Evolutionary conservation across 1,140 invertebrate species (phyloP), one percentile per base, ranked within the genome.

Genomic region (Zaprionus ornatus): DNA sequence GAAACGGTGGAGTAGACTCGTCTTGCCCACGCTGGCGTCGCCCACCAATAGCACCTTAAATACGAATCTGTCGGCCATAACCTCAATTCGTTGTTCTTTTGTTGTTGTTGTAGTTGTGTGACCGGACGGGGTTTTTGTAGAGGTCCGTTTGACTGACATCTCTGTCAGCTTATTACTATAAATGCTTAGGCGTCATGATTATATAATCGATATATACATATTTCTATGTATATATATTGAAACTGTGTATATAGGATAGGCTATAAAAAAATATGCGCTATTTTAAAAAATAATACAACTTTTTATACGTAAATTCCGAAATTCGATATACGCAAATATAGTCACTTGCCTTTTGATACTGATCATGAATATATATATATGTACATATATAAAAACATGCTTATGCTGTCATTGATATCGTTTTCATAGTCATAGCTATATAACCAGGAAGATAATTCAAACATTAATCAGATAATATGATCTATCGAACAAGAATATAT

Each of bases 11-110:
- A 74, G 4, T 6, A 85, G 74, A 4, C 66, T 63, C 4, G 65
- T 55, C 48, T 84, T 84, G 17, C 82, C 82, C 66, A 80, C 82
- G 1, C 60, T 55, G 0, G 60, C 40, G 59, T 84, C 82, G 6
- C 82, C 82, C 9, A 84, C 42, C 17, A 84, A 19, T 0, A 84
- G 45, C 1, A 84, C 52, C 50, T 84, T 84, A 32, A 85, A 78
- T 0, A 37, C 15, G 12, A 42, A 55, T 4, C 73, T 27, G 10
- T 27, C 5, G 2, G 35, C 9, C 65, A 74, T 73, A 12, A 12
- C 2, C 4, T 5, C 15, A 19, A 40, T 23, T 17, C 3, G 6
- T 5, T 19, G 27, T 52, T 32, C n/a, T 4, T 17, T 50, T 15
- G 6, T 19, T 32, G 10, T 37, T 17, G 6, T 10, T 48, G n/a